Evolutionary conservation across 2,113 vertebrate species (phyloP).

Genomic region (Equus quagga): DNA sequence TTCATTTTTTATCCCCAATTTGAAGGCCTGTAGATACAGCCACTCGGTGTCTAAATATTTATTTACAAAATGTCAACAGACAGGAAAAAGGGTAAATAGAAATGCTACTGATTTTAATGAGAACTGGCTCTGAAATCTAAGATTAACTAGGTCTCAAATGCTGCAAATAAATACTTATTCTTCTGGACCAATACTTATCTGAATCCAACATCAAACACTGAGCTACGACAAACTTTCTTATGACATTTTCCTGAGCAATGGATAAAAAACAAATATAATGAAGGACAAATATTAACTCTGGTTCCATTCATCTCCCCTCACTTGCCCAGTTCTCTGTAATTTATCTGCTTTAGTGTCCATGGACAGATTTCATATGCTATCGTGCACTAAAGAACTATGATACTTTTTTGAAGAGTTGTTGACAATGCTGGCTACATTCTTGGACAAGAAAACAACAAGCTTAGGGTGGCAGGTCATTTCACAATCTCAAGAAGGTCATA

Average conservation of each 20-base stretch:
- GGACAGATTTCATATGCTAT: background rate
- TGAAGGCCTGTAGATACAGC: background rate
- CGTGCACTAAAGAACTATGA: background rate
- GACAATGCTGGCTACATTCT: background rate
- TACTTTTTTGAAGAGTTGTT: background rate
- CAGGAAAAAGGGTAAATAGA: slow-evolving; percentile 55
- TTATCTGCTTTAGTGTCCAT: background rate
- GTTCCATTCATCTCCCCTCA: background rate
- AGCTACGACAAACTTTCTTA: background rate
- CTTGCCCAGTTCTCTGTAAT: background rate
- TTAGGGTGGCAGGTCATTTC: background rate
- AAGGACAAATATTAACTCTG: background rate
- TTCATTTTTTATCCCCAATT: slow-evolving; percentile 40
- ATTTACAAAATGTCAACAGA: slow-evolving; percentile 57
- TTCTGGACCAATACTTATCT: slow-evolving; percentile 26
- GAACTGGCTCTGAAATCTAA: slow-evolving; percentile 44
- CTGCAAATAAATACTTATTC: slow-evolving; percentile 38
- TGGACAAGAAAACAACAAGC: background rate
- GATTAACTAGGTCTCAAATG: slow-evolving; percentile 38
- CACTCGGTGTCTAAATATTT: slow-evolving; percentile 72
- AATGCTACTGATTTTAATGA: slow-evolving; percentile 67
- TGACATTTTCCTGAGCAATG: background rate
- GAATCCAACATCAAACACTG: background rate
- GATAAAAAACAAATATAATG: background rate
- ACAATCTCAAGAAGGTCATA: background rate